A percentile compares a stretch with the other conserved stretches of the same genome.
phyloP scores from a whole-genome alignment of 1,140 invertebrate genomes.

The Drosophila nigromelanica region DNA sequence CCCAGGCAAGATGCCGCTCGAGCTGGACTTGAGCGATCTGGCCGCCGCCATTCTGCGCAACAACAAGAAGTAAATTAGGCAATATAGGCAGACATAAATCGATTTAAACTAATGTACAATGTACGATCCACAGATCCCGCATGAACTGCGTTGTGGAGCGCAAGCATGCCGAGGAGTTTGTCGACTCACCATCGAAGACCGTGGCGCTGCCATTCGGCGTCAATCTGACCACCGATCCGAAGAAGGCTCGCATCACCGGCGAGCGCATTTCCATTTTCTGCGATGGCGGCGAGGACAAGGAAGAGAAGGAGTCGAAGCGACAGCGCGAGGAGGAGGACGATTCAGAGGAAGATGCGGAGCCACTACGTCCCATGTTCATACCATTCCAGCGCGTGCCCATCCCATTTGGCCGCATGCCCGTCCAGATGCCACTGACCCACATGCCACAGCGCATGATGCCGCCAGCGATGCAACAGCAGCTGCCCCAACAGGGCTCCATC shows the following conservation, averaged over 20 bases:
- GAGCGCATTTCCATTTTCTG: constrained; percentile 94
- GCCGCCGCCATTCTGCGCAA: constrained; percentile 90
- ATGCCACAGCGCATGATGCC: constrained; percentile 84
- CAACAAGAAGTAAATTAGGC: constrained; percentile 87
- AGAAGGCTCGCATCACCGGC: constrained; percentile 89
- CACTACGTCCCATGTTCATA: constrained; percentile 80
- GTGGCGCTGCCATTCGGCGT: constrained; percentile 88
- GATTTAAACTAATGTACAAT: not conserved
- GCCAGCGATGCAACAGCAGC: constrained; percentile 71
- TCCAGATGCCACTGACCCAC: constrained; percentile 80
- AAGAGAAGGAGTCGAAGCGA: constrained; percentile 62
- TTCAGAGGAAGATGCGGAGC: constrained; percentile 72
- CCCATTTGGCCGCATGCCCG: constrained; percentile 81
- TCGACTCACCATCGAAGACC: constrained; percentile 89
- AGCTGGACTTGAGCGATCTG: constrained; percentile 91
- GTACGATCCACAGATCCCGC: constrained; percentile 85
- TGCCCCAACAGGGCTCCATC: constrained; percentile 68
- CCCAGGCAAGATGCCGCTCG: constrained; percentile 90
- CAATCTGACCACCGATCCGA: constrained; percentile 89
- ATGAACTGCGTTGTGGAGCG: constrained; percentile 96
- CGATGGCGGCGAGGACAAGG: constrained; percentile 87
- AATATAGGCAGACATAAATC: not conserved
- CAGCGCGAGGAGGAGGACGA: constrained; percentile 74
- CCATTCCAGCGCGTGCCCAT: constrained; percentile 82
- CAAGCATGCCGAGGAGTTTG: constrained; percentile 91